Evolutionary conservation across 2,113 vertebrate genomes (phyloP).

Genomic region (Hippopotamus amphibius): DNA sequence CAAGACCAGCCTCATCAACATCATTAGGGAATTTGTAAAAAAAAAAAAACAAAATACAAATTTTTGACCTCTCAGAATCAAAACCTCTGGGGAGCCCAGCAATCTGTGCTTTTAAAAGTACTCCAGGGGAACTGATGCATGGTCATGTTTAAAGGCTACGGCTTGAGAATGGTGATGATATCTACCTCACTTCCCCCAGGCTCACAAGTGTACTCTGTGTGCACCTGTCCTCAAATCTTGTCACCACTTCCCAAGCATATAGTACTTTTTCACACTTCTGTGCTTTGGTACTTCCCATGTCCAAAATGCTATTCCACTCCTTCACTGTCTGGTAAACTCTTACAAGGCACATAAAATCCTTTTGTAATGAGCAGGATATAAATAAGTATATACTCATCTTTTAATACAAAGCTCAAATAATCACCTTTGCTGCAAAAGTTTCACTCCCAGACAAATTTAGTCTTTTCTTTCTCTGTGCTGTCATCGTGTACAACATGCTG

Average conservation of each 20-base stretch:
- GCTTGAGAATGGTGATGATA: background rate
- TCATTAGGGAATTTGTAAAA: background rate
- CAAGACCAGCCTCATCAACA: background rate
- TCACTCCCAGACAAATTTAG: background rate
- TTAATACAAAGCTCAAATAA: conserved; percentile 40
- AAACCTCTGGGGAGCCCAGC: background rate
- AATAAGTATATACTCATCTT: background rate
- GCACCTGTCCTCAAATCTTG: background rate
- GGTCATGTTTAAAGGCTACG: background rate
- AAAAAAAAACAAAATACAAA: background rate
- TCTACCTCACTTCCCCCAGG: background rate
- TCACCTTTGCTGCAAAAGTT: background rate
- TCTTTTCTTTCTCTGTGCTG: background rate
- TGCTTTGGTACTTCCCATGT: background rate
- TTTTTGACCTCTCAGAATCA: background rate
- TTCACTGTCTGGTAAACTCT: background rate
- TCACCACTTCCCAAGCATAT: background rate
- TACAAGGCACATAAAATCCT: background rate
- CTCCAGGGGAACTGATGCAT: background rate
- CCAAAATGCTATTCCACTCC: background rate
- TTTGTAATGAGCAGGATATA: conserved; percentile 13
- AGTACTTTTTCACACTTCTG: background rate
- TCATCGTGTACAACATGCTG: background rate
- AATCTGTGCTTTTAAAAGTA: background rate
- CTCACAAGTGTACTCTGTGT: rapidly evolving